These are phyloP conservation scores for Myrmecobius fasciatus DNA, from an alignment of 2,113 vertebrate species.

Conservation along the genomic window DNA sequence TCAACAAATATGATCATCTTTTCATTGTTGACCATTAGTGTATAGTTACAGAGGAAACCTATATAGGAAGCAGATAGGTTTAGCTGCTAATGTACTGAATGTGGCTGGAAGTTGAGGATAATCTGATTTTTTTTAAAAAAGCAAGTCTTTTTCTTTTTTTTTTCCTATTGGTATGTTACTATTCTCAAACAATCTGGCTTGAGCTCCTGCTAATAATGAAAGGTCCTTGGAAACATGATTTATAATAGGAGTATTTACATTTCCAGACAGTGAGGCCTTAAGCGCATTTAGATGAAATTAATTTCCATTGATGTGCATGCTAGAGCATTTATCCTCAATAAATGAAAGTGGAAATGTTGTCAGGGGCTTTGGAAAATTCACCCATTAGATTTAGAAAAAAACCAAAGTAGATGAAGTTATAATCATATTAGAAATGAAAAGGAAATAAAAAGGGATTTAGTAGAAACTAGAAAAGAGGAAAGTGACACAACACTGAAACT, in stretches of 20 bases:
- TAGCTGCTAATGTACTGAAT: constrained; percentile 65
- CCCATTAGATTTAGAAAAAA: constrained; percentile 56
- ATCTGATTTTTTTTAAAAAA: constrained; percentile 43
- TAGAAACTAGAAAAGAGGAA: not conserved
- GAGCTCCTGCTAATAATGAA: constrained; percentile 60
- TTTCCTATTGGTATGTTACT: constrained; percentile 14
- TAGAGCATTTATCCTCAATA: constrained; percentile 68
- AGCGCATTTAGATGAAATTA: constrained; percentile 77
- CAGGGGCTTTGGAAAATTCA: constrained; percentile 64
- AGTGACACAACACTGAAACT: not conserved
- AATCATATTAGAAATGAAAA: constrained; percentile 65
- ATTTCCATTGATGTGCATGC: constrained; percentile 72
- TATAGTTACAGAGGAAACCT: constrained; percentile 52
- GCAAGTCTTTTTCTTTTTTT: constrained; percentile 31
- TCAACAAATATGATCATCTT: constrained; percentile 73
- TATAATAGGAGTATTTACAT: constrained; percentile 62
- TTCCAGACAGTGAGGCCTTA: constrained; percentile 61
- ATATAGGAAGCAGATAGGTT: constrained; percentile 64
- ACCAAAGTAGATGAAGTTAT: constrained; percentile 60
- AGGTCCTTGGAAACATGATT: constrained; percentile 68
- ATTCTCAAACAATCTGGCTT: constrained; percentile 48
- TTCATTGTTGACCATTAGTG: constrained; percentile 67
- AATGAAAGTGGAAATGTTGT: constrained; percentile 72
- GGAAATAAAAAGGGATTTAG: constrained; percentile 49
- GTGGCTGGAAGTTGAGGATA: constrained; percentile 54